Evolutionary conservation across 1,140 invertebrate genomes (phyloP), one percentile per base, ranked within the genome.

Genomic region (Drosophila kohkoa): DNA sequence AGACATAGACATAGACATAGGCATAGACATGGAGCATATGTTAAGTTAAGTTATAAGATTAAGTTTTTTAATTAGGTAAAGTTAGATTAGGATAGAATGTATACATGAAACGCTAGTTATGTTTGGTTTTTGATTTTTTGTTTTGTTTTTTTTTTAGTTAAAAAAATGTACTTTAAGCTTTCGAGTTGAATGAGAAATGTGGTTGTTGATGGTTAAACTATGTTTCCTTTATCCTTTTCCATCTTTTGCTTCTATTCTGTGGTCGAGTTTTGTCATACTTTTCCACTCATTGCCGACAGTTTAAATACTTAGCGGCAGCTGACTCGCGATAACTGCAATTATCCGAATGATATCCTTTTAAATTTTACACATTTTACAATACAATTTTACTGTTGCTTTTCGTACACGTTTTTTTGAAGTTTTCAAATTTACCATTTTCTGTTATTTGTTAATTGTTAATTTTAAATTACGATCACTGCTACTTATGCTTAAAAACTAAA

Each of bases 401-500:
- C 81, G 72, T 89, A 89, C 85, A 89, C 85, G 85, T 89, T 87
- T 54, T 89, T 85, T 54, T 82, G 55, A 72, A 65, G 63, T 66
- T 71, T 72, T 82, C 69, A 67, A 81, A 88, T 80, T 71, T 87
- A 76, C 68, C 66, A 55, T 72, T 72, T 25, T 81, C 20, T 60
- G 67, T 54, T 57, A 85, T 87, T 87, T 64, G 72, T 55, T 59
- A 55, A 51, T 81, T 79, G 64, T 79, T 89, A 89, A 90, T 89
- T 90, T 89, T 89, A 88, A 88, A 89, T 89, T 89, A 89, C 81
- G 78, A 89, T 89, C 85, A 89, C 85, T 89, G 78, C 85, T 89
- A 89, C 85, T 89, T 80, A 85, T 85, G 57, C 85, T 89, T 89
- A 89, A 55, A 28, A 70, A 55, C 81, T 89, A 90, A 85, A 67